Evolutionary conservation across 2,113 vertebrate species (phyloP).

Genomic region (Psophia crepitans): DNA sequence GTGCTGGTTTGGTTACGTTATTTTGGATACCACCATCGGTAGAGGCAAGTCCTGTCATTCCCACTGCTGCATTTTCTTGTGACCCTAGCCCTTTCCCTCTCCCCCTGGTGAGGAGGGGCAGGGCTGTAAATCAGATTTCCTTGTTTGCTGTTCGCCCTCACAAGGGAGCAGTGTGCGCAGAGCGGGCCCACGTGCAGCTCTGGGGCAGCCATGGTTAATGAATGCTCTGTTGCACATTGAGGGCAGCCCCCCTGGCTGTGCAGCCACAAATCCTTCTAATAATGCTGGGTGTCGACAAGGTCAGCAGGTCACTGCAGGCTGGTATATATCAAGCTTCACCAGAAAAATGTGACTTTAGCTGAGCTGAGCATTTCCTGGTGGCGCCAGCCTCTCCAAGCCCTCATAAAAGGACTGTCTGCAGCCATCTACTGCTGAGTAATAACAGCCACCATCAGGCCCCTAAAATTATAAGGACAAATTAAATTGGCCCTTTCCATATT

Average conservation of each 20-base stretch:
- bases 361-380: conserved; percentile 58
- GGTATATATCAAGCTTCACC: conserved; percentile 23
- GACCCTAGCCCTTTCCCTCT: not conserved
- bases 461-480: conserved; percentile 63
- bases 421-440: conserved; percentile 28
- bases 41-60: not conserved
- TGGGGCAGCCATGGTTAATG: not conserved
- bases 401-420: conserved; percentile 79
- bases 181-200: not conserved
- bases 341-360: conserved; percentile 51
- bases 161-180: not conserved
- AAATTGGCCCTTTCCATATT: conserved; percentile 34
- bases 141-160: not conserved
- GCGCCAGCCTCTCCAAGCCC: conserved; percentile 78
- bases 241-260: not conserved
- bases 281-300: conserved; percentile 46
- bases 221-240: not conserved
- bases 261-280: conserved; percentile 58
- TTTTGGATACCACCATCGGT: not conserved
- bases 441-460: conserved; percentile 43
- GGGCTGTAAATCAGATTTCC: not conserved
- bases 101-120: not conserved
- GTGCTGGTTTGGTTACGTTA: rapidly evolving
- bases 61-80: not conserved
- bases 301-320: conserved; percentile 26